Conservation (phyloP, 1,140 invertebrate genomes). For the Drosophila athabasca region DNA sequence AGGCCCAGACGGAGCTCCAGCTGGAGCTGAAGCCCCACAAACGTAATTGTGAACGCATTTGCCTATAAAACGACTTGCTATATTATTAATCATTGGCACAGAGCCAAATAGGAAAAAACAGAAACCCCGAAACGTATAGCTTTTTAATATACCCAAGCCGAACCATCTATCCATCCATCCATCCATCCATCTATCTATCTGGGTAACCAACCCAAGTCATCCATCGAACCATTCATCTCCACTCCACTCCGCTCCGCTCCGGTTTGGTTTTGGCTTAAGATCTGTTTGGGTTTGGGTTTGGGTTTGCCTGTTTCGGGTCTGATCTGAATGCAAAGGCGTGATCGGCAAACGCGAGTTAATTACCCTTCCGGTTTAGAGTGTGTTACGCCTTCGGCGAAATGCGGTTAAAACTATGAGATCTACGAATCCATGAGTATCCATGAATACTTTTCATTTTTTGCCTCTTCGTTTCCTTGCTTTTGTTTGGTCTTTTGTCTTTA, state of each 20-base stretch:
- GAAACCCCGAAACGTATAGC: slow-evolving; percentile 65
- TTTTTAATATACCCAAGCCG: slow-evolving; percentile 70
- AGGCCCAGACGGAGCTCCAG: slow-evolving; percentile 39
- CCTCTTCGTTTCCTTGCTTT: slow-evolving; percentile 12
- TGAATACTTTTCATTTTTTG: slow-evolving; percentile 64
- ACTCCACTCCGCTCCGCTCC: not conserved
- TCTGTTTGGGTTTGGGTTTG: too few relatives aligned
- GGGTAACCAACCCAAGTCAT: slow-evolving; percentile 7
- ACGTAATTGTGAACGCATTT: slow-evolving; percentile 74
- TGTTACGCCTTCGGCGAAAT: slow-evolving; percentile 81
- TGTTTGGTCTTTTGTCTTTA: slow-evolving; percentile 61
- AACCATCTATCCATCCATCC: slow-evolving; percentile 33
- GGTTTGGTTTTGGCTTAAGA: too few relatives aligned
- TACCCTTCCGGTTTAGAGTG: slow-evolving; percentile 83
- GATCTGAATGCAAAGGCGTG: slow-evolving; percentile 80
- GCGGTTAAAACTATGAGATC: slow-evolving; percentile 76
- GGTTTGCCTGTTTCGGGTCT: not conserved
- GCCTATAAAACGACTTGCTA: slow-evolving; percentile 51
- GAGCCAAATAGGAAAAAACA: slow-evolving; percentile 15
- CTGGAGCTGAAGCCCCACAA: slow-evolving; percentile 19
- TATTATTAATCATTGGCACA: slow-evolving; percentile 71
- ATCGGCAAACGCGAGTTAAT: slow-evolving; percentile 83
- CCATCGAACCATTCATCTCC: slow-evolving; percentile 31
- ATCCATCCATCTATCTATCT: slow-evolving; percentile 27
- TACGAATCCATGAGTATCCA: slow-evolving; percentile 18